phyloP scores from a whole-genome alignment of 2,888 invertebrate genomes.

The Eugnorisma glareosa region DNA sequence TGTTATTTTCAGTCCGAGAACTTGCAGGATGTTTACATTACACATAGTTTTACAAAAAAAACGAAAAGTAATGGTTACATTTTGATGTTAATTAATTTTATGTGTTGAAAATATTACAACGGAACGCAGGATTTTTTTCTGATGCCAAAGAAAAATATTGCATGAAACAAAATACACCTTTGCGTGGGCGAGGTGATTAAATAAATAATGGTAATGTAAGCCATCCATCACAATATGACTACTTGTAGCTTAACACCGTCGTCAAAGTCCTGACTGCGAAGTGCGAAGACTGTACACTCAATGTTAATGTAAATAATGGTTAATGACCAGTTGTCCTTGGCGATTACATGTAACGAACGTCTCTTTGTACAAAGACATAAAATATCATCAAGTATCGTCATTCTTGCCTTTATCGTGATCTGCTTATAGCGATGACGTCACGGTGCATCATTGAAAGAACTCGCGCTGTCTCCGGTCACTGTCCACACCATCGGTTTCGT shows the following conservation, averaged over 20 bases:
- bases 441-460: constrained; percentile 72
- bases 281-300: constrained; percentile 55
- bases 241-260: constrained; percentile 36
- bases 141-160: constrained; percentile 30
- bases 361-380: constrained; percentile 50
- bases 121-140: constrained; percentile 11
- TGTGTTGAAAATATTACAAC: constrained; percentile 24
- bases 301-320: constrained; percentile 60
- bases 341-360: constrained; percentile 53
- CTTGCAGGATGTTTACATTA: constrained; percentile 80
- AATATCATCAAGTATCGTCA: constrained; percentile 42
- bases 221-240: constrained; percentile 37
- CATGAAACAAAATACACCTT: constrained; percentile 35
- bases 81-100: constrained; percentile 63
- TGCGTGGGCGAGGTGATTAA: constrained; percentile 40
- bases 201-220: constrained; percentile 42
- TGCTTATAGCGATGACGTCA: constrained; percentile 79
- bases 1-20: constrained; percentile 75
- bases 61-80: constrained; percentile 61
- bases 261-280: constrained; percentile 42
- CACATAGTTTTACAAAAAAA: constrained; percentile 68
- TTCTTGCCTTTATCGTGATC: constrained; percentile 35
- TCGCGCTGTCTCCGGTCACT: constrained; percentile 54
- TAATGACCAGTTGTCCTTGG: constrained; percentile 69
- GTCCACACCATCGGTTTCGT: constrained; percentile 51